Conservation (phyloP, 2,888 invertebrate species). For the Teleiodes luculella region DNA sequence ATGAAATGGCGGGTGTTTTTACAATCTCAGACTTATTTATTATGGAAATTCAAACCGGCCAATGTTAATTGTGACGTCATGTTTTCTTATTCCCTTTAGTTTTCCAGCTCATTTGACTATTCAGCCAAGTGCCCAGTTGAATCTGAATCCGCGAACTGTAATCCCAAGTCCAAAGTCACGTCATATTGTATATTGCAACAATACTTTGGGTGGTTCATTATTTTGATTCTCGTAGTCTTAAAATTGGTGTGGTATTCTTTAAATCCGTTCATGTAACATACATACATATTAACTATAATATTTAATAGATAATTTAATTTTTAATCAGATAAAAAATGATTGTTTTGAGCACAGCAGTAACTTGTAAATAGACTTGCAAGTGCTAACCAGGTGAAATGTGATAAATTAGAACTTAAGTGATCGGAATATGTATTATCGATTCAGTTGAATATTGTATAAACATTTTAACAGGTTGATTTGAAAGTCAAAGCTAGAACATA, state of each 20-base stretch:
- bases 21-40: too few species aligned
- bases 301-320: constrained; percentile 56
- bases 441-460: constrained; percentile 32
- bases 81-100: too few species aligned
- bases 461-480: constrained; percentile 33
- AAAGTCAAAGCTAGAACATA: constrained; percentile 35
- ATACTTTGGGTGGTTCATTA: constrained; percentile 67
- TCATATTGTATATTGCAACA: constrained; percentile 2
- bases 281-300: constrained; percentile 49
- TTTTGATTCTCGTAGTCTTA: constrained; percentile 70
- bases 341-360: constrained; percentile 62
- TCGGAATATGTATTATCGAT: constrained; percentile 33
- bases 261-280: constrained; percentile 64
- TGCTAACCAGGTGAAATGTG: constrained; percentile 75
- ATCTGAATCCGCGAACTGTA: constrained; percentile 22
- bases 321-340: constrained; percentile 59
- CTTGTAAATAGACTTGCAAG: constrained; percentile 63
- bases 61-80: too few species aligned
- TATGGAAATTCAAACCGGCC: too few species aligned
- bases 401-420: constrained; percentile 71
- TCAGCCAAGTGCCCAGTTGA: too few species aligned
- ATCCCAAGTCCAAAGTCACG: neutral
- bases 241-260: constrained; percentile 77
- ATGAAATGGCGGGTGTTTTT: too few species aligned
- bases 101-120: too few species aligned